Base-by-base conservation (phyloP, 2,113 vertebrate genomes). In the Thamnaconus septentrionalis region DNA sequence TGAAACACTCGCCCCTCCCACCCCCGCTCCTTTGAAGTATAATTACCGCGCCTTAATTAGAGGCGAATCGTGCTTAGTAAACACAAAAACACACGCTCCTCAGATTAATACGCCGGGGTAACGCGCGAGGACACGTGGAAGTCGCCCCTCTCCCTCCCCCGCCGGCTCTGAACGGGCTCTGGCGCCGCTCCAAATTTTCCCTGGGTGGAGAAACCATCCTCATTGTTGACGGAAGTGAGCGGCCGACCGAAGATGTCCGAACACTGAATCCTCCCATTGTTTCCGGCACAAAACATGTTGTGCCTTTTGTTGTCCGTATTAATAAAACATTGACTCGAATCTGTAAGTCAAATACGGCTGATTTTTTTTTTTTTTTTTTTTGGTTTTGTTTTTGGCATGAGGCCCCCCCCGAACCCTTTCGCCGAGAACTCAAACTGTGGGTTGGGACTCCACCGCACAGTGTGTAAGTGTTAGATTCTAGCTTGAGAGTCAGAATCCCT, bases 31-130 rank as follows among this genome's bases (percentile, higher is more conserved):
- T 94, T 93, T 94, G 93, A 94, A 89, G 95, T 94, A 92, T 95
- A 97, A 96, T 97, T 96, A 96, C 95, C 95, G 93, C n/a, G 93
- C 93, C 93, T 93, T 95, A 96, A 96, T 97, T 96, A 96, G 94
- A 91, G 92, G 93, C 92, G 94, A 96, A 96, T 96, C 95, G 93
- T 92, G 92, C 93, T 95, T 94, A 93, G 95, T 95, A 96, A 96
- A 97, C 94, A 96, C 93, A 96, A 94, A 95, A 88, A 88, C 86
- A 85, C 92, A 91, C 90, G 93, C 93, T 95, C 93, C 93, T 94
- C 94, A 92, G 91, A 93, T 94, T 94, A 96, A 96, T 95, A 95
- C 92, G 90, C 92, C 84, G 89, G 91, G 93, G 92, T 95, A 96
- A 95, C 94, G 95, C 94, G 94, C 94, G 94, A 92, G 18, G 93